phyloP scores from a whole-genome alignment of 2,797 vertebrate species.

The Melanotaenia boesemani region DNA sequence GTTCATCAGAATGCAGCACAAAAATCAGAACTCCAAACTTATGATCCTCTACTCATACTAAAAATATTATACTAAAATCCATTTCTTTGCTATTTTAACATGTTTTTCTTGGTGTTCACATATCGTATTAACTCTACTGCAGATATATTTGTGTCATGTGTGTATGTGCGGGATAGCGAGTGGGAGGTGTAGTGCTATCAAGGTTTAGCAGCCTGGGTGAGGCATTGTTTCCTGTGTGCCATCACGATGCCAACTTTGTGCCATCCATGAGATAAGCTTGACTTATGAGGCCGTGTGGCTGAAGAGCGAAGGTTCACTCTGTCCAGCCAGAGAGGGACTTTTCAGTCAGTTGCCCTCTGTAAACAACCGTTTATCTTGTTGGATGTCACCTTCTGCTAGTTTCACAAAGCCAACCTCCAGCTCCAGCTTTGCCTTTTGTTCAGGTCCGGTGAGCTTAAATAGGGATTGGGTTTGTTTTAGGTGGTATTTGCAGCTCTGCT shows the following conservation, averaged over 20 bases:
- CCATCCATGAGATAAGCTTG: conserved; percentile 55
- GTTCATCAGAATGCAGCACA: neutral
- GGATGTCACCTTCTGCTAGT: conserved; percentile 40
- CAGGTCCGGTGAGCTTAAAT: conserved; percentile 3
- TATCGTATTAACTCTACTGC: conserved; percentile 49
- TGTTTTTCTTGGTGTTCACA: conserved; percentile 42
- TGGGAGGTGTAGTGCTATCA: conserved; percentile 52
- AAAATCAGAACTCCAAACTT: conserved; percentile 5
- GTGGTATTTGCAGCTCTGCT: neutral
- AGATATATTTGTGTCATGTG: conserved; percentile 57
- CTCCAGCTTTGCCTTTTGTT: conserved; percentile 4
- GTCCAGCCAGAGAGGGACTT: conserved; percentile 21
- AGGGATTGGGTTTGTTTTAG: neutral
- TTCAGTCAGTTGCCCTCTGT: conserved; percentile 29
- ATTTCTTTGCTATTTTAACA: conserved; percentile 27
- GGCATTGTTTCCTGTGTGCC: conserved; percentile 69
- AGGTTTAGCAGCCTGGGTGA: conserved; percentile 57
- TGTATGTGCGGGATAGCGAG: conserved; percentile 11
- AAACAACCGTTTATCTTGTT: conserved; percentile 62
- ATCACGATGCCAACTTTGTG: conserved; percentile 63
- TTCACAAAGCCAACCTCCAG: conserved; percentile 25
- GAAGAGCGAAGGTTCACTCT: conserved; percentile 38
- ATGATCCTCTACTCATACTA: neutral
- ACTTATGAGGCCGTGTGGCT: conserved; percentile 64
- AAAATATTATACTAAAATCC: conserved; percentile 35